Base-by-base conservation (phyloP, 2,113 vertebrate species). In the Platichthys flesus region DNA sequence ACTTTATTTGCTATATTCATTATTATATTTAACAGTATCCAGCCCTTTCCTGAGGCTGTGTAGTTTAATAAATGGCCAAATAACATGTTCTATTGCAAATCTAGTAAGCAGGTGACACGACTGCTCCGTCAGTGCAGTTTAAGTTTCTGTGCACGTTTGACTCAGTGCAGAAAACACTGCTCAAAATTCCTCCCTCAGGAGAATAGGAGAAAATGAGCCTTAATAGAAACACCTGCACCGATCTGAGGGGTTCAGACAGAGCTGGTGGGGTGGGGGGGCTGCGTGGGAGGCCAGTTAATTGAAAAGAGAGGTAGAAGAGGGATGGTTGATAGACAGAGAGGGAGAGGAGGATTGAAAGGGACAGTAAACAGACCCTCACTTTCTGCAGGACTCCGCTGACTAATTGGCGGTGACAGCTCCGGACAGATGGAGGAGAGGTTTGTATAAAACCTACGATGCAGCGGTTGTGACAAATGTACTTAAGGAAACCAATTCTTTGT, bases 391-490 rank as follows among this genome's bases (percentile, higher is more conserved):
- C 40, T 78, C 52, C 56, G 61, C 56, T 24, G n/a, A 49, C 66
- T 86, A 85, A 91, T 82, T 82, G 66, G 62, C 31, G 9, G 31
- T 59, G 74, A 78, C 86, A 80, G 65, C 57, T 69, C 49, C 18
- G 49, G 71, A 16, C 3, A 52, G n/a, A 31, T 20, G 49, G 60
- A 47, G 51, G 31, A 9, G 61, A 80, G 2, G 31, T 60, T 68
- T 77, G 69, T 78, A 75, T 62, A 76, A 64, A 80, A 67, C 47
- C 37, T 56, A 52, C 42, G 47, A 28, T 16, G 24, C 2, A 63
- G 24, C 3, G 14, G 16, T 14, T 35, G 26, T 59, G 26, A 76
- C 28, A 57, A 31, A 31, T 31, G 31, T 12, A 56, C 49, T 76
- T 31, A 71, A 65, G 68, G 49, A 51, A 51, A 24, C 13, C 23